phyloP scores from a whole-genome alignment of 2,888 invertebrate species.

The Mesoligia furuncula region DNA sequence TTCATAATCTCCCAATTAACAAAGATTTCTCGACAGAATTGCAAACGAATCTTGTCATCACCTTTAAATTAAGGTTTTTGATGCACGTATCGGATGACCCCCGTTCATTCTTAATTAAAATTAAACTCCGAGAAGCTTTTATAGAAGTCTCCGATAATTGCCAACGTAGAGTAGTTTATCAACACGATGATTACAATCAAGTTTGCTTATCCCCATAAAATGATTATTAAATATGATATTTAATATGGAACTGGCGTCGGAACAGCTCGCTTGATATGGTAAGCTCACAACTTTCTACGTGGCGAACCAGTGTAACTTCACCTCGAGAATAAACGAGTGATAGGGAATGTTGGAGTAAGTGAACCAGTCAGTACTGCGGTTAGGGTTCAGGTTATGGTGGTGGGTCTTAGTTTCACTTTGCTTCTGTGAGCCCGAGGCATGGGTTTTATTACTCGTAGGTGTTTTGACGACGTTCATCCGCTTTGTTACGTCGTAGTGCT shows the following conservation, averaged over 20 bases:
- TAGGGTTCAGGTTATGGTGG: conserved; percentile 72
- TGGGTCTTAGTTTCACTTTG: conserved; percentile 78
- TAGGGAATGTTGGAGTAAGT: conserved; percentile 24
- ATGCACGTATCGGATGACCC: conserved; percentile 32
- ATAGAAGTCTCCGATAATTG: conserved; percentile 38
- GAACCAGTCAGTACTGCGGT: conserved; percentile 42
- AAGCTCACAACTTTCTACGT: conserved; percentile 82
- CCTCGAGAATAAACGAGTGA: conserved; percentile 64
- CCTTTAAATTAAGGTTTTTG: conserved; percentile 37
- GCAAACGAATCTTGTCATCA: conserved; percentile 15
- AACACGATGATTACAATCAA: conserved; percentile 60
- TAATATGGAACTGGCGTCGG: conserved; percentile 73
- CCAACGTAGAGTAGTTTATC: conserved; percentile 51
- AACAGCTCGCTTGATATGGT: conserved; percentile 81
- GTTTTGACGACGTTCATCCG: conserved; percentile 74
- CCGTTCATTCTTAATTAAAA: conserved; percentile 56
- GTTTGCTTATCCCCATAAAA: conserved; percentile 65
- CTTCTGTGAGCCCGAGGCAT: conserved; percentile 83
- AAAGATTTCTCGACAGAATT: conserved; percentile 48
- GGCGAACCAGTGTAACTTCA: conserved; percentile 70
- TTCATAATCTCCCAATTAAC: conserved; percentile 51
- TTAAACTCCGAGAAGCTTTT: conserved; percentile 16
- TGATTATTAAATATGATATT: conserved; percentile 78
- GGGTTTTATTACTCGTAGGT: conserved; percentile 79
- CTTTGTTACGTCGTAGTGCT: conserved; percentile 72